A percentile compares a stretch with the other conserved stretches of the same genome.
phyloP scores from a whole-genome alignment of 2,888 invertebrate genomes.

The Ditula angustiorana region DNA sequence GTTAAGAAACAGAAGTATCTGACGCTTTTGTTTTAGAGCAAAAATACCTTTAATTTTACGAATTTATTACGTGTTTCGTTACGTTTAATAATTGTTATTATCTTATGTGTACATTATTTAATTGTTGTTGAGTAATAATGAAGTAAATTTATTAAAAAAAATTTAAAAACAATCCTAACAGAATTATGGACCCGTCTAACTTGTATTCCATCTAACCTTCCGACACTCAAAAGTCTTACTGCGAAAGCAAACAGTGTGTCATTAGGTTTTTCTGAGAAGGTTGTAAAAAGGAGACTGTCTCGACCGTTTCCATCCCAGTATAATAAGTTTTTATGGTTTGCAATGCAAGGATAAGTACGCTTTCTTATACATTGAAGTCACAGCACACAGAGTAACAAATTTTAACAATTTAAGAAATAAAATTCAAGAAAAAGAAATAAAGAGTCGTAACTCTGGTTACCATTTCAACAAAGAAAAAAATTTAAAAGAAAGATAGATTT shows the following conservation, averaged over 20 bases:
- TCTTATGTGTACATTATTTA: too few relatives aligned
- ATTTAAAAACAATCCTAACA: too few relatives aligned
- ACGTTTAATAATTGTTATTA: too few relatives aligned
- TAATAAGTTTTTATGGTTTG: slow-evolving; percentile 67
- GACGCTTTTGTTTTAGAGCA: too few relatives aligned
- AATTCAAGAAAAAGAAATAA: too few relatives aligned
- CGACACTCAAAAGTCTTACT: slow-evolving; percentile 37
- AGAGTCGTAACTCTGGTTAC: too few relatives aligned
- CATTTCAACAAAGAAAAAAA: too few relatives aligned
- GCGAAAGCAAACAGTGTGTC: slow-evolving; percentile 45
- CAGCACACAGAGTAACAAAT: slow-evolving; percentile 23
- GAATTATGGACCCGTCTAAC: background rate
- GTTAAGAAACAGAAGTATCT: too few relatives aligned
- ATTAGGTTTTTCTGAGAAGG: slow-evolving; percentile 58
- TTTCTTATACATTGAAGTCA: slow-evolving; percentile 52
- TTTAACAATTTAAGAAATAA: background rate
- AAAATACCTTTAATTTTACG: too few relatives aligned
- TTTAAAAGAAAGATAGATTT: too few relatives aligned
- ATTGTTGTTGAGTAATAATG: too few relatives aligned
- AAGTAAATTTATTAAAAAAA: background rate
- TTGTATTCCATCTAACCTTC: slow-evolving; percentile 8
- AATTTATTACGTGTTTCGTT: too few relatives aligned
- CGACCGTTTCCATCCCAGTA: slow-evolving; percentile 48
- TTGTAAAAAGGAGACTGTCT: slow-evolving; percentile 55
- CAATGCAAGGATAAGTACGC: slow-evolving; percentile 56